Evolutionary conservation across 2,797 vertebrate genomes (phyloP).

Genomic region (Rhyacichthys aspro): DNA sequence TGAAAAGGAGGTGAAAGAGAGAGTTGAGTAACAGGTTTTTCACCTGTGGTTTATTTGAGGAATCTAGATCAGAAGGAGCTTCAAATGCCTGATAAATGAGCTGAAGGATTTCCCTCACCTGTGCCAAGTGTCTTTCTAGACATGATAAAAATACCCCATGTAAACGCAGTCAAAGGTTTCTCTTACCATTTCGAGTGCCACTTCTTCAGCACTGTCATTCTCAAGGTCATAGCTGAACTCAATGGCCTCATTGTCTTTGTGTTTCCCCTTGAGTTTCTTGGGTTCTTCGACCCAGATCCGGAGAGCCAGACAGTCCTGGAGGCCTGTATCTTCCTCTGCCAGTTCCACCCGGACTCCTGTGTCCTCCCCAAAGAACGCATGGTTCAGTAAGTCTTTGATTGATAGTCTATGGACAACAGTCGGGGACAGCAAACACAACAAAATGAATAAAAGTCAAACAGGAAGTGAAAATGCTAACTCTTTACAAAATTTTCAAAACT

Average conservation of each 20-base stretch:
- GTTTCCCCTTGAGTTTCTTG: conserved; percentile 96
- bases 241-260: conserved; percentile 97
- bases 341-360: conserved; percentile 93
- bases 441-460: background rate
- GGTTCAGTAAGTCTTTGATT: conserved; percentile 89
- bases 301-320: conserved; percentile 85
- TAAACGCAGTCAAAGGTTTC: background rate
- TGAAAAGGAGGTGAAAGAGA: background rate
- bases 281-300: conserved; percentile 97
- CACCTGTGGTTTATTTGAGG: background rate
- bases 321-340: conserved; percentile 89
- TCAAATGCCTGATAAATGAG: too few species aligned
- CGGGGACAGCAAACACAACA: conserved; percentile 1
- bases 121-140: too few species aligned
- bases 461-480: background rate
- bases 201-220: conserved; percentile 91
- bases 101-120: too few species aligned
- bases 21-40: conserved; percentile 14
- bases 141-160: too few species aligned
- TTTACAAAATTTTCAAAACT: background rate
- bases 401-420: conserved; percentile 81
- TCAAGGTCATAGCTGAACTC: conserved; percentile 96
- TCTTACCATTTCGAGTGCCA: conserved; percentile 94
- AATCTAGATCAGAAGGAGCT: conserved; percentile 31
- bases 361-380: conserved; percentile 94